A percentile compares a stretch with the other conserved stretches of the same genome.
These are phyloP conservation scores for Scytalopus superciliaris DNA, from an alignment of 2,113 vertebrate genomes.

Conservation along the genomic window DNA sequence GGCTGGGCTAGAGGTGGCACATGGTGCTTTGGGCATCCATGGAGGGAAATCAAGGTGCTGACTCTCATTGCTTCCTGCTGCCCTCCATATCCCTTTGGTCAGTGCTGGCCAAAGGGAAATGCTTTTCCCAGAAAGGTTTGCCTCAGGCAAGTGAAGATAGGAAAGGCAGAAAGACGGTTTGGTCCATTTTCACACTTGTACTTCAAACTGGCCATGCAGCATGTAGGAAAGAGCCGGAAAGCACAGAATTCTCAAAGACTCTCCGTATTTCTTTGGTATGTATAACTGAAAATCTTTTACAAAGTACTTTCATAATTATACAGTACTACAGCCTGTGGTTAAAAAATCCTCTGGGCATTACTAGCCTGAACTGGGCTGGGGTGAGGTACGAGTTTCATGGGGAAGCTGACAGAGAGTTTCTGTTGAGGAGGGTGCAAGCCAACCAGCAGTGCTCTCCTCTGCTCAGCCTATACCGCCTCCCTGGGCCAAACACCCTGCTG, in stretches of 20 bases:
- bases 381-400: neutral
- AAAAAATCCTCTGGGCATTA: neutral
- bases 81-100: accelerated
- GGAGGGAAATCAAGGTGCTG: neutral
- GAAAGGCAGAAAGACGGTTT: neutral
- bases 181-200: neutral
- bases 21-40: accelerated
- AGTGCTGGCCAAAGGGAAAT: neutral
- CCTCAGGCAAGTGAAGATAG: neutral
- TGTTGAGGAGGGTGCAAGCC: neutral
- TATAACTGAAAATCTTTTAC: neutral
- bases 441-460: neutral
- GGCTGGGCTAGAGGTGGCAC: neutral
- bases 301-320: neutral
- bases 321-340: neutral
- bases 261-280: neutral
- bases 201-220: neutral
- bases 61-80: accelerated
- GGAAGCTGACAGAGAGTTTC: neutral
- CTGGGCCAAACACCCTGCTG: neutral
- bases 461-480: neutral
- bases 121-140: neutral
- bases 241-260: neutral
- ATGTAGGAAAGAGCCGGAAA: neutral
- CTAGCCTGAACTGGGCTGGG: neutral